phyloP scores from a whole-genome alignment of 2,888 invertebrate species.

The Tipula helvola region DNA sequence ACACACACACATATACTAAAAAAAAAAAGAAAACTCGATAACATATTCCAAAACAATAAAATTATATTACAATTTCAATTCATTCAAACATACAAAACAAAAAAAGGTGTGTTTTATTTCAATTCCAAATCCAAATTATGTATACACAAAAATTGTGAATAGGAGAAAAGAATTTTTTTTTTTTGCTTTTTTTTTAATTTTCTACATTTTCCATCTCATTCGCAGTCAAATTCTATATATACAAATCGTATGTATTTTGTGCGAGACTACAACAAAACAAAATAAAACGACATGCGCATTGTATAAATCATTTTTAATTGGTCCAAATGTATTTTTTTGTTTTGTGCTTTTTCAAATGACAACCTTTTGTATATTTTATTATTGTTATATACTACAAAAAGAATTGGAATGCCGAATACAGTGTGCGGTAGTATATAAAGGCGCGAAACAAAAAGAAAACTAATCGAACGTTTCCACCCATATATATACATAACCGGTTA shows the following conservation, averaged over 20 bases:
- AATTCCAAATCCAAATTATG: background rate
- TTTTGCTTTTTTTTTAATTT: background rate
- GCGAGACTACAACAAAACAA: background rate
- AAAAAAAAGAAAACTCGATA: background rate
- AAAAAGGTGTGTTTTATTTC: background rate
- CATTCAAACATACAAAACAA: background rate
- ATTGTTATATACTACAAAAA: background rate
- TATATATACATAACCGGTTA: background rate
- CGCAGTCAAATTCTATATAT: background rate
- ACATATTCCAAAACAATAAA: slow-evolving; percentile 4
- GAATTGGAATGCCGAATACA: background rate
- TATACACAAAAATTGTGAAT: background rate
- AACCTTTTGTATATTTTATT: background rate
- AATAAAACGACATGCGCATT: background rate
- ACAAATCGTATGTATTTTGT: background rate
- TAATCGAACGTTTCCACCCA: background rate
- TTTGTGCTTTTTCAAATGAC: background rate
- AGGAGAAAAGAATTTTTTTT: background rate
- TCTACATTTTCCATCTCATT: background rate
- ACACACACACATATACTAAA: background rate
- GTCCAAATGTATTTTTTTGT: background rate
- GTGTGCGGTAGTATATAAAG: background rate
- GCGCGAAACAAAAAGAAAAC: background rate
- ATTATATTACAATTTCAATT: background rate
- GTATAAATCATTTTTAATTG: background rate